Base-by-base conservation (phyloP, 2,888 invertebrate genomes). In the Eupithecia vulgata region DNA sequence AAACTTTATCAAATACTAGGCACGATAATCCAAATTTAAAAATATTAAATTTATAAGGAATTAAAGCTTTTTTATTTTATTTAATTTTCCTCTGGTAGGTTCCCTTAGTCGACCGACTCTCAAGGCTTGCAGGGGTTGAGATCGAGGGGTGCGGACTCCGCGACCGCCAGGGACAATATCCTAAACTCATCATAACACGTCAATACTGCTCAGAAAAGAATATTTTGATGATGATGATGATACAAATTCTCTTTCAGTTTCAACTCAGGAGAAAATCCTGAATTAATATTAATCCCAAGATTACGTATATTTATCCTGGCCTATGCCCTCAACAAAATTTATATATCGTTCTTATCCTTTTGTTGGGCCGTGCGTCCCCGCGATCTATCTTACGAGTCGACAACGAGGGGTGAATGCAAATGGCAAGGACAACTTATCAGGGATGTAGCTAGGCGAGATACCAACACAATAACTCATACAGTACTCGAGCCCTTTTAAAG, bases 371-470 rank as follows among this genome's bases (percentile, higher is more conserved):
- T 79, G 82, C 78, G 84, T 80, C 76, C 77, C 75, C 68, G 66
- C 83, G 76, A 85, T 86, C 82, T 83, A 79, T 84, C 86, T 83
- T 77, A 71, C 75, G 76, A 73, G 72, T 67, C 67, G 75, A 65
- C 73, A 74, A 78, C 79, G 72, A 76, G 81, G 83, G 82, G 72
- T 71, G 86, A 79, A 86, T 87, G 85, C 84, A 84, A 86, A 87
- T 83, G 75, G 76, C 70, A 62, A 72, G 66, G 68, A 37, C 68
- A 35, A 57, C 57, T 57, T 57, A 57, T 25, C 48, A 35, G 72
- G 65, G 68, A 45, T 13, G 72, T 35, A 68, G 59, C 59, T 25
- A 59, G 65, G 68, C 45, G 37, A 10, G 59, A n/a, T 57, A 25
- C 5, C 13, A 25, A 4, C 5, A 2, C 13, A 57, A 57, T 25